Conservation (phyloP, 2,888 invertebrate species). For the Catocala nupta region DNA sequence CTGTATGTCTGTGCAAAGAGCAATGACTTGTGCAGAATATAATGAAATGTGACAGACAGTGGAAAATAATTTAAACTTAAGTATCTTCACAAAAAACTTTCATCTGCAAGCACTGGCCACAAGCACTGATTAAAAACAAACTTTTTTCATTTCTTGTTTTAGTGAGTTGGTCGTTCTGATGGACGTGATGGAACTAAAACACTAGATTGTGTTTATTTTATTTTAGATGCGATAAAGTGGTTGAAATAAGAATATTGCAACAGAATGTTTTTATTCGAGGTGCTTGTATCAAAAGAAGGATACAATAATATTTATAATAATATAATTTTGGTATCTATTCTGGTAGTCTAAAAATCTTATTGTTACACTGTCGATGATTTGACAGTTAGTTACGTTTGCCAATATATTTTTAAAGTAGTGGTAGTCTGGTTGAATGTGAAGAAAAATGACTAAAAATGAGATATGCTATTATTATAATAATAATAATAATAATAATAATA, state of each 20-base stretch:
- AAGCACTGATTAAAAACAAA: slow-evolving; percentile 67
- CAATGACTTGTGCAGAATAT: slow-evolving; percentile 21
- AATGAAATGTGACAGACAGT: slow-evolving; percentile 40
- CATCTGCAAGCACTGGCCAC: slow-evolving; percentile 57
- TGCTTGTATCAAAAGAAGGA: too few species aligned
- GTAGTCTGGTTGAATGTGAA: too few species aligned
- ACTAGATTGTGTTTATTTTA: slow-evolving; percentile 44
- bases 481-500: too few species aligned
- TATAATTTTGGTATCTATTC: too few species aligned
- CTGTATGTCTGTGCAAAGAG: not conserved
- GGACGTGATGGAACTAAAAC: slow-evolving; percentile 53
- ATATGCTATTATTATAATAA: too few species aligned
- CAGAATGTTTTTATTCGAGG: too few species aligned
- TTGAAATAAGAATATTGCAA: not conserved
- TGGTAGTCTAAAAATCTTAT: too few species aligned
- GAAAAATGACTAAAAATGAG: too few species aligned
- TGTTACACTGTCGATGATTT: too few species aligned
- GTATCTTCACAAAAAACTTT: slow-evolving; percentile 55
- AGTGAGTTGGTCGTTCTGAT: slow-evolving; percentile 57
- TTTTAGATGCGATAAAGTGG: not conserved
- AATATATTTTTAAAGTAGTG: too few species aligned
- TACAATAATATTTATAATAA: too few species aligned
- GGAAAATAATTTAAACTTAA: slow-evolving; percentile 50
- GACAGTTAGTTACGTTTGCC: too few species aligned
- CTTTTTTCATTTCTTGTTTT: slow-evolving; percentile 71